phyloP scores from a whole-genome alignment of 2,113 vertebrate genomes.

The Tonatia bakeri region DNA sequence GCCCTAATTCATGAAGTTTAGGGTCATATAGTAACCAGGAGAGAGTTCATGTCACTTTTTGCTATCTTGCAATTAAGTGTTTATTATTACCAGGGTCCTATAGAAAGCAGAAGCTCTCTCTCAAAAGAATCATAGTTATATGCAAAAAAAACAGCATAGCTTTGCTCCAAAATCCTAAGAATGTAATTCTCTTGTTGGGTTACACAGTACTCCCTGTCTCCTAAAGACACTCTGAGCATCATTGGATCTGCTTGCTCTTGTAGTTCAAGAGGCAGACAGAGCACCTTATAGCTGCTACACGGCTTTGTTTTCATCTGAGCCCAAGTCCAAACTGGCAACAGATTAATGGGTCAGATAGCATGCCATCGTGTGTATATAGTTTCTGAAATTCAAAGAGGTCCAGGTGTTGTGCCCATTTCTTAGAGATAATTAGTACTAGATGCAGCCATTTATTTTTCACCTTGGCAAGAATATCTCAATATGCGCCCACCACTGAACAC shows the following conservation, averaged over 20 bases:
- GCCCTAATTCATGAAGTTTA: background rate
- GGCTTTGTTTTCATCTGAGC: background rate
- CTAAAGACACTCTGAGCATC: background rate
- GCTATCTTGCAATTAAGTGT: background rate
- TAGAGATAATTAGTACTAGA: background rate
- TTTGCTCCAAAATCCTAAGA: background rate
- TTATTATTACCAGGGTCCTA: background rate
- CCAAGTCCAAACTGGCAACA: background rate
- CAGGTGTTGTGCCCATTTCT: background rate
- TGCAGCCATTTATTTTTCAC: background rate
- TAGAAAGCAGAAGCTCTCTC: background rate
- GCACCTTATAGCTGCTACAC: background rate
- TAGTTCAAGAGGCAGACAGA: background rate
- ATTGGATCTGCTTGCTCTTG: background rate
- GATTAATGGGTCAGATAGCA: background rate
- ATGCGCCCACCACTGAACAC: background rate
- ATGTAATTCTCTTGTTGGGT: background rate
- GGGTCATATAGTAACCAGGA: background rate
- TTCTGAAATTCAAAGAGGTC: background rate
- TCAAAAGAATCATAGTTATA: background rate
- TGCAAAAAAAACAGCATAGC: background rate
- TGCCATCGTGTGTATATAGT: background rate
- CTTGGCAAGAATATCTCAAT: background rate
- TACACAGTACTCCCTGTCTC: background rate
- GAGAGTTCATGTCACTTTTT: background rate